Conservation (phyloP, 2,797 vertebrate species). For the Rhincodon typus region DNA sequence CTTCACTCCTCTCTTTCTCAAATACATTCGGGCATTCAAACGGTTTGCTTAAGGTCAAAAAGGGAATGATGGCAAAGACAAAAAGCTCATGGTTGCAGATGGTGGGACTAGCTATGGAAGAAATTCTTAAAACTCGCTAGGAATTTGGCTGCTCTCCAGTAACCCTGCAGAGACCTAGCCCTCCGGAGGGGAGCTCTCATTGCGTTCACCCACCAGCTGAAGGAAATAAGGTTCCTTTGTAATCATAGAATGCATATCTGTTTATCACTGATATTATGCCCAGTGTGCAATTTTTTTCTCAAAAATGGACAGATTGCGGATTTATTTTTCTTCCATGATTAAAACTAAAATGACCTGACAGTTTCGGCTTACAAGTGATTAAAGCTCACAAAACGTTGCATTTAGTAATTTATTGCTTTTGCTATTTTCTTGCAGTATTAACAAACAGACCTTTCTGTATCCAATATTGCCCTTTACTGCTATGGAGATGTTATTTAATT, state of each 20-base stretch:
- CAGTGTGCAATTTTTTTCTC: not conserved
- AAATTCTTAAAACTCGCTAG: conserved; percentile 69
- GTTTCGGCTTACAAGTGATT: not conserved
- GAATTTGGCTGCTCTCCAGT: conserved; percentile 69
- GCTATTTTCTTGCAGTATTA: not conserved
- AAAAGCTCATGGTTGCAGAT: conserved; percentile 57
- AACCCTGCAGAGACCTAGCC: conserved; percentile 55
- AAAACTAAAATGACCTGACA: not conserved
- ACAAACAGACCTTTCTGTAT: too few relatives aligned
- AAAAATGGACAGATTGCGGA: not conserved
- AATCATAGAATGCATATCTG: conserved; percentile 59
- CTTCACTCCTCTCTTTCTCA: conserved; percentile 50
- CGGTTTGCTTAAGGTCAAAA: conserved; percentile 46
- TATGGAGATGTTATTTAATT: not conserved
- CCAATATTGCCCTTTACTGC: too few relatives aligned
- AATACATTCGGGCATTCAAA: conserved; percentile 44
- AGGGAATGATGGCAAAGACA: conserved; percentile 60
- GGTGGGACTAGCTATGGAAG: conserved; percentile 74
- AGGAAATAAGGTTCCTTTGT: conserved; percentile 64
- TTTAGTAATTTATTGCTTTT: not conserved
- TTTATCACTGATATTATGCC: conserved; percentile 41
- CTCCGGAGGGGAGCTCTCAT: conserved; percentile 53
- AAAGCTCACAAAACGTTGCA: not conserved
- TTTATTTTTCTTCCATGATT: not conserved
- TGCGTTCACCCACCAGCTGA: conserved; percentile 63